These are phyloP conservation scores for Heliornis fulica DNA, from an alignment of 2,113 vertebrate genomes.

Conservation along the genomic window DNA sequence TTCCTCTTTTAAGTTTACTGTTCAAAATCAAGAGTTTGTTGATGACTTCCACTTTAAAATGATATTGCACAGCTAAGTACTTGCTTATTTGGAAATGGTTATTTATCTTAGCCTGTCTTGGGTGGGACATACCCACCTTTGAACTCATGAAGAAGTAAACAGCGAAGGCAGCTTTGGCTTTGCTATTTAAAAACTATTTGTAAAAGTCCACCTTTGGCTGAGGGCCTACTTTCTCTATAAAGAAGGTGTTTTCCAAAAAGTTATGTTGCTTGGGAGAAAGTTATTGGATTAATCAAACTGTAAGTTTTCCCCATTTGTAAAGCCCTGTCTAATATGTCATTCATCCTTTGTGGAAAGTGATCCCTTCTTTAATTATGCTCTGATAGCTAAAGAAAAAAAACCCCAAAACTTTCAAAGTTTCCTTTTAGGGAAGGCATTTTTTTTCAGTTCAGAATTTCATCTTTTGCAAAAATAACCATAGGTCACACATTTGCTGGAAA, in stretches of 20 bases:
- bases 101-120: background rate
- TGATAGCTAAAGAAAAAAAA: background rate
- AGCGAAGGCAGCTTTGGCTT: background rate
- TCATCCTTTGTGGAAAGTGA: background rate
- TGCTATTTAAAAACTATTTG: background rate
- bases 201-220: background rate
- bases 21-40: background rate
- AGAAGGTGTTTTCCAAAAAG: background rate
- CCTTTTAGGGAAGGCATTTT: background rate
- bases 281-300: background rate
- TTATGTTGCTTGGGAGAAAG: background rate
- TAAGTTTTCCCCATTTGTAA: background rate
- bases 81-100: background rate
- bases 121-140: background rate
- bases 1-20: background rate
- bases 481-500: background rate
- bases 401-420: background rate
- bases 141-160: background rate
- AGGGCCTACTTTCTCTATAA: background rate
- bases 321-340: background rate
- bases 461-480: background rate
- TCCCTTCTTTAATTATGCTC: background rate
- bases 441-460: background rate
- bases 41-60: background rate
- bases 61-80: background rate